These are phyloP conservation scores for Eutrigla gurnardus DNA, from an alignment of 2,797 vertebrate species.

Conservation along the genomic window DNA sequence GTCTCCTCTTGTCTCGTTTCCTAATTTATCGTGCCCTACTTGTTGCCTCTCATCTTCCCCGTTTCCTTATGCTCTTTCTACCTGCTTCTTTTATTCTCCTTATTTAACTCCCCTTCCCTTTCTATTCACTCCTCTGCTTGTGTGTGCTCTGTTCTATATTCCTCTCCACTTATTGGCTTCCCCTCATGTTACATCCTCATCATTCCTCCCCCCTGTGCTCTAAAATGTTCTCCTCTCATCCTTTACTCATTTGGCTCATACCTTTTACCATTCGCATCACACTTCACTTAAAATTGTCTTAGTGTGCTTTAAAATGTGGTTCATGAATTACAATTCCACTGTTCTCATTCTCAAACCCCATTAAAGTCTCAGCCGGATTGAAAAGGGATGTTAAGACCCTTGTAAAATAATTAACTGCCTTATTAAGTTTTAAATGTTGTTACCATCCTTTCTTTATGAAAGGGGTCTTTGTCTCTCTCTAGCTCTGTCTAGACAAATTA, in stretches of 20 bases:
- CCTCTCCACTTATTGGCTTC: conserved; percentile 20
- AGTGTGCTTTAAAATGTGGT: conserved; percentile 43
- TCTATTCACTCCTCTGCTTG: conserved; percentile 11
- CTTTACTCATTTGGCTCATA: conserved; percentile 20
- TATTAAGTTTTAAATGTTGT: conserved; percentile 70
- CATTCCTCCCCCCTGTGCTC: conserved; percentile 17
- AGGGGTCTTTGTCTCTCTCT: conserved; percentile 48
- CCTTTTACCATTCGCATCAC: conserved; percentile 27
- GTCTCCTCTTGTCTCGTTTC: background rate
- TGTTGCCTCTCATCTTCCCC: conserved; percentile 30
- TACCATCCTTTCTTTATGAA: conserved; percentile 33
- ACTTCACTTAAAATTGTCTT: conserved; percentile 29
- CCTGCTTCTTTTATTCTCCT: conserved; percentile 11
- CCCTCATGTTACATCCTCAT: conserved; percentile 28
- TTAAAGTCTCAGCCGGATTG: conserved; percentile 64
- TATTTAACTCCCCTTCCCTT: conserved; percentile 3
- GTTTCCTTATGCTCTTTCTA: conserved; percentile 34
- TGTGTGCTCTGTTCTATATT: conserved; percentile 15
- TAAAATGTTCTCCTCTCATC: conserved; percentile 27
- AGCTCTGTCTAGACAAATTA: conserved; percentile 59
- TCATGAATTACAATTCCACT: conserved; percentile 47
- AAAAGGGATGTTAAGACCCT: conserved; percentile 65
- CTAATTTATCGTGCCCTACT: conserved; percentile 18
- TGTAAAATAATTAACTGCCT: conserved; percentile 79
- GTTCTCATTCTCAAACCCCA: conserved; percentile 42